A percentile compares a stretch with the other conserved stretches of the same genome.
phyloP scores from a whole-genome alignment of 2,113 vertebrate species.

The Corythaixoides concolor region DNA sequence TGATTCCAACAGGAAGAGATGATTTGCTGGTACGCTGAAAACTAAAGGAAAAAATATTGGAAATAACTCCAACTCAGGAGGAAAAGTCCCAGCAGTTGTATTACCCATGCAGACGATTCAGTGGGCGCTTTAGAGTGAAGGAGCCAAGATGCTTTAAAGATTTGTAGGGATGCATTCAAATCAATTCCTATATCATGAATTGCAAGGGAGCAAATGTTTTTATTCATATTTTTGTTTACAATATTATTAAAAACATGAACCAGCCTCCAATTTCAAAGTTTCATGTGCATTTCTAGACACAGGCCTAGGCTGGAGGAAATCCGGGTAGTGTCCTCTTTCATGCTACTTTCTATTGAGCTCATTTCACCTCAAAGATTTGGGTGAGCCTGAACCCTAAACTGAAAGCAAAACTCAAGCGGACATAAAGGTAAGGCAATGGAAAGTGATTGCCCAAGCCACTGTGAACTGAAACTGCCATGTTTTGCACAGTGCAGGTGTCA shows the following conservation, averaged over 20 bases:
- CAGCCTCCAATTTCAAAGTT: slow-evolving; percentile 19
- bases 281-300: neutral
- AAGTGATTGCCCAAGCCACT: slow-evolving; percentile 43
- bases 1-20: neutral
- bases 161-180: neutral
- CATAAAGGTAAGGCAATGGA: slow-evolving; percentile 48
- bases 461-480: slow-evolving; percentile 44
- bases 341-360: slow-evolving; percentile 50
- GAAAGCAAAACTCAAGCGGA: slow-evolving; percentile 55
- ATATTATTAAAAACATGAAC: slow-evolving; percentile 5
- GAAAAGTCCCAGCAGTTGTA: neutral
- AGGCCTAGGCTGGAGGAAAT: slow-evolving; percentile 35
- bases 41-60: neutral
- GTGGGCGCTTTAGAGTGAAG: neutral
- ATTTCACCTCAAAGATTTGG: slow-evolving; percentile 36
- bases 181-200: neutral
- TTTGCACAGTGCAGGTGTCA: slow-evolving; percentile 1
- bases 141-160: neutral
- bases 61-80: neutral
- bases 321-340: slow-evolving; percentile 35
- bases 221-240: slow-evolving; percentile 9
- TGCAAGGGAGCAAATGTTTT: neutral
- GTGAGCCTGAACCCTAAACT: slow-evolving; percentile 11
- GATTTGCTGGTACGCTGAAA: neutral
- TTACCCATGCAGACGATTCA: neutral